Evolutionary conservation across 2,888 invertebrate genomes (phyloP), one percentile per base, ranked within the genome.

Genomic region (Nasonia oneida): DNA sequence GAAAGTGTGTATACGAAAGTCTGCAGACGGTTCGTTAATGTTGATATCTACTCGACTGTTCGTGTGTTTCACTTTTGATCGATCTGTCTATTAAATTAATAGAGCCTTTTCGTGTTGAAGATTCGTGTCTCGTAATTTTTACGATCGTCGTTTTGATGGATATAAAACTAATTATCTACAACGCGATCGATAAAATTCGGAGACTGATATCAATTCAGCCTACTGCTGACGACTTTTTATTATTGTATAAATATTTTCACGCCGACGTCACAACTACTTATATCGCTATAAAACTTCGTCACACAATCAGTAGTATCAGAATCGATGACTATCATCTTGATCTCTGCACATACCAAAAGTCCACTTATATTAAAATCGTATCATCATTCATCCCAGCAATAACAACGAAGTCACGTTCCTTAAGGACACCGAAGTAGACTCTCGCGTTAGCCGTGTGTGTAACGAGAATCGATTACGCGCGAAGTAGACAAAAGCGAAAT

Each of bases 381-480:
- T 12, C 10, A 1, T 12, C 10, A 42, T 42, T 1, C 6, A 47
- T 47, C 12, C 47, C 47, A 47, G 47, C 47, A 47, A 29, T 29
- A 29, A 12, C 47, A 23, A 23, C 23, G 23, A 23, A 23, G 29
- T 64, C 64, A 61, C 10, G n/a, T 23, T 61, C 23, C 23, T 23
- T 61, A 61, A 23, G 23, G n/a, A 23, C 61, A 23, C 37, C 37
- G 37, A 3, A 23, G 23, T 29, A 61, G 10, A 2, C 61, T 53
- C 14, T 15, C 61, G 15, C 23, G 8, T 37, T 37, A 37, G 37
- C 23, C 61, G n/a, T 23, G 15, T 8, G 23, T 23, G 5, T 61
- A 61, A 61, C 23, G 61, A 61, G 61, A 61, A 61, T 61, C 61
- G 61, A 61, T 61, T 61, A 61, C 23, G 61, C 23, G 61, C 23